phyloP scores from a whole-genome alignment of 2,797 vertebrate genomes.

The Morus bassanus region DNA sequence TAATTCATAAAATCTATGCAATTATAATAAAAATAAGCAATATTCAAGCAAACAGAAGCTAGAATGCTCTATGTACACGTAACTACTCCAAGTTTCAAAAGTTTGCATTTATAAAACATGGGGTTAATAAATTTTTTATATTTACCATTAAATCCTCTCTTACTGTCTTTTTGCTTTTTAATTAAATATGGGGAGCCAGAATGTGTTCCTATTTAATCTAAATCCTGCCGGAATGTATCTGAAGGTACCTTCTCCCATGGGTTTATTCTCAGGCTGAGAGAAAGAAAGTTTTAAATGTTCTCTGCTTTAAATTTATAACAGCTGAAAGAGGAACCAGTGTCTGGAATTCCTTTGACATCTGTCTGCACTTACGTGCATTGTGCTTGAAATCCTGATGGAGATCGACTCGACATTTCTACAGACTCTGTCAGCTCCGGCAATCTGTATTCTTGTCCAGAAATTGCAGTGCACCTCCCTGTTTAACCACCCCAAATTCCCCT shows the following conservation, averaged over 20 bases:
- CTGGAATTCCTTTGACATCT: not conserved
- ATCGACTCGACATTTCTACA: not conserved
- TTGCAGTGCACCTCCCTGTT: rapidly evolving
- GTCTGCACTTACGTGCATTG: not conserved
- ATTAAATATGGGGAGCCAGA: not conserved
- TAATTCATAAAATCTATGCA: not conserved
- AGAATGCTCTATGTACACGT: not conserved
- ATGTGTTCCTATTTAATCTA: not conserved
- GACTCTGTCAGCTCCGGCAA: not conserved
- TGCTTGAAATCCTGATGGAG: not conserved
- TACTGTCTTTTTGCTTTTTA: not conserved
- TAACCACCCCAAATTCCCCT: not conserved
- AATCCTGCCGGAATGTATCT: not conserved
- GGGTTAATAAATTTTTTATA: not conserved
- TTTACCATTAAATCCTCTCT: not conserved
- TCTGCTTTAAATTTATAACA: not conserved
- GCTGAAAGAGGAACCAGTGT: not conserved
- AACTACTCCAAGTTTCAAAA: not conserved
- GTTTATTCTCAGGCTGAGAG: not conserved
- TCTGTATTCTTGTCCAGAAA: not conserved
- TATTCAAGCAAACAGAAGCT: not conserved
- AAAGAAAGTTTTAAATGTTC: not conserved
- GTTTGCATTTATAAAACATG: not conserved
- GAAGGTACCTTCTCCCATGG: not conserved
- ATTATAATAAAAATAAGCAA: not conserved